Evolutionary conservation across 1,140 invertebrate species (phyloP).

Genomic region (Steinernema feltiae): DNA sequence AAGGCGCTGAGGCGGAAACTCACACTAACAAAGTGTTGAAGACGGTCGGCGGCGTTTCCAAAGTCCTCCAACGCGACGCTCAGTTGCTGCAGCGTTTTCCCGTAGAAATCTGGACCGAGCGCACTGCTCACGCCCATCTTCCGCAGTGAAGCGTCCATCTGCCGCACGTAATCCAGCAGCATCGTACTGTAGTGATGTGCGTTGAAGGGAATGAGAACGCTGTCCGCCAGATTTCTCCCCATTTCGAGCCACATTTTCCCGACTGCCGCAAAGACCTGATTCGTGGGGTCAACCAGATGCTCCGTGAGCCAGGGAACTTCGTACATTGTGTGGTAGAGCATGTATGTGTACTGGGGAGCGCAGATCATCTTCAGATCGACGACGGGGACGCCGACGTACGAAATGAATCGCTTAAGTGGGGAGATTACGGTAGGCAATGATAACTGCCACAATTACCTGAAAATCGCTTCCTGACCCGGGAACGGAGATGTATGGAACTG

Average conservation of each 20-base stretch:
- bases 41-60: not conserved
- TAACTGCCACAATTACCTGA: conserved; percentile 31
- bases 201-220: not conserved
- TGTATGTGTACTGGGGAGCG: conserved; percentile 43
- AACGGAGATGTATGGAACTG: conserved; percentile 24
- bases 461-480: conserved; percentile 47
- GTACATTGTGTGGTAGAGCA: conserved; percentile 45
- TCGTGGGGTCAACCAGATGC: not conserved
- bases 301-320: not conserved
- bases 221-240: not conserved
- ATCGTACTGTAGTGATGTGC: not conserved
- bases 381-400: conserved; percentile 41
- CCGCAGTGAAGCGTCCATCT: not conserved
- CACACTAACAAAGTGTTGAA: not conserved
- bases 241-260: not conserved
- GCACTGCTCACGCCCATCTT: not conserved
- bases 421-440: conserved; percentile 24
- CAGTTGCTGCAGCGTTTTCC: not conserved
- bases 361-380: conserved; percentile 37
- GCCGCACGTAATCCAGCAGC: not conserved
- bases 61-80: not conserved
- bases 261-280: not conserved
- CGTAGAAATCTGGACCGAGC: not conserved
- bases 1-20: too few relatives aligned
- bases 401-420: conserved; percentile 9